Conservation (phyloP, 2,888 invertebrate genomes). For the Autographa pulchrina region DNA sequence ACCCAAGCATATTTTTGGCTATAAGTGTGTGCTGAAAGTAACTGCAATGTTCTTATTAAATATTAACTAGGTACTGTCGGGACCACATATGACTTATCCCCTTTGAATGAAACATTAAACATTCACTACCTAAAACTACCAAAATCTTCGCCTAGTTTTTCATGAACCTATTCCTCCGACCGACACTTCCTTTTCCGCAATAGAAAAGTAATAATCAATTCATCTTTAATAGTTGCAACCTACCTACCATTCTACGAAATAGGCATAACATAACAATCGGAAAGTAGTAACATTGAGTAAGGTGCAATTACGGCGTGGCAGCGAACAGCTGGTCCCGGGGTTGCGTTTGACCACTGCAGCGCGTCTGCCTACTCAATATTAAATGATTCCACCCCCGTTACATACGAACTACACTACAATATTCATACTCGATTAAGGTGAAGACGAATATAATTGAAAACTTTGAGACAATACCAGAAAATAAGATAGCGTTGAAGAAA, state of each 20-base stretch:
- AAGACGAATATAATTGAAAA: background rate
- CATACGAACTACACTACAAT: constrained; percentile 17
- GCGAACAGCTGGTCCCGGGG: constrained; percentile 27
- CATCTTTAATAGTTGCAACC: background rate
- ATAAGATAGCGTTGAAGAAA: no score
- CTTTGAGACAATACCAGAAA: background rate
- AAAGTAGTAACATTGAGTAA: constrained; percentile 13
- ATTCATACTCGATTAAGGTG: constrained; percentile 42
- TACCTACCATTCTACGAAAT: constrained; percentile 9
- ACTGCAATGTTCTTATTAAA: no score
- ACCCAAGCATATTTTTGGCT: no score
- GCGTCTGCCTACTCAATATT: constrained; percentile 13
- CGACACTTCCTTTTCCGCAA: background rate
- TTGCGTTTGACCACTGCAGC: constrained; percentile 23
- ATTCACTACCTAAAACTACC: no score
- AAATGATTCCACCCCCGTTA: constrained; percentile 27
- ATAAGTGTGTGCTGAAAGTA: no score
- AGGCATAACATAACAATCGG: constrained; percentile 13
- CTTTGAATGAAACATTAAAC: no score
- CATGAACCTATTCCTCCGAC: no score
- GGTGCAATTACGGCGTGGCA: constrained; percentile 40
- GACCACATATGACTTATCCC: no score
- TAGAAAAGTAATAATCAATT: background rate
- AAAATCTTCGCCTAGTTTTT: no score
- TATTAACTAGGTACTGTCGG: no score